Conservation (phyloP, 2,888 invertebrate species). For the Drosophila mulleri region DNA sequence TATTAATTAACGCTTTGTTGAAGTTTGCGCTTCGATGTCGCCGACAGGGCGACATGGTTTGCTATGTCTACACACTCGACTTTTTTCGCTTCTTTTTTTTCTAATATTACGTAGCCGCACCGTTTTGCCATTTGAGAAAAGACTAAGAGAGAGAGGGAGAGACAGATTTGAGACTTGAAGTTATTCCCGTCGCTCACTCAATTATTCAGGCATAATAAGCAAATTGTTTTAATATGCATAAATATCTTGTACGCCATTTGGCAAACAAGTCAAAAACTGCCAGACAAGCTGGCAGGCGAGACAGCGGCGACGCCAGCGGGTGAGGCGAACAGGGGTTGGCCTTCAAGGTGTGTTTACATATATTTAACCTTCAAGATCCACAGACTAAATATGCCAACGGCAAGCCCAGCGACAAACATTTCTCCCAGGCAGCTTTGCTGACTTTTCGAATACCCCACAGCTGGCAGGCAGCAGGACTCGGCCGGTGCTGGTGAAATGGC, state of each 20-base stretch:
- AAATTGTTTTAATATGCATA: slow-evolving; percentile 81
- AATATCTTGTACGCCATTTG: slow-evolving; percentile 81
- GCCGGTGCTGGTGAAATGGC: not conserved
- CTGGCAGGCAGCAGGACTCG: not conserved
- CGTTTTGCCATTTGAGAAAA: slow-evolving; percentile 26
- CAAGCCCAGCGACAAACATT: slow-evolving; percentile 55
- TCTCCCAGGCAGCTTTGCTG: slow-evolving; percentile 15
- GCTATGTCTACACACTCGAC: slow-evolving; percentile 14
- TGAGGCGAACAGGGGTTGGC: slow-evolving; percentile 20
- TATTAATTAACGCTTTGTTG: slow-evolving; percentile 82
- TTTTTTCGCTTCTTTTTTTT: slow-evolving; percentile 22
- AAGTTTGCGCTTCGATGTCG: slow-evolving; percentile 80
- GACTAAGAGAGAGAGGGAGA: not conserved
- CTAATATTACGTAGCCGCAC: slow-evolving; percentile 74
- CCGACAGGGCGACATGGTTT: slow-evolving; percentile 49
- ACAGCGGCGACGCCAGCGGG: slow-evolving; percentile 1
- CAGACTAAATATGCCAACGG: slow-evolving; percentile 72
- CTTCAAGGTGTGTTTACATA: slow-evolving; percentile 76
- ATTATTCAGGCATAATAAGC: slow-evolving; percentile 81
- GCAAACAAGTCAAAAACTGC: slow-evolving; percentile 77
- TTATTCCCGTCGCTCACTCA: slow-evolving; percentile 60
- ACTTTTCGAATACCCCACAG: slow-evolving; percentile 51
- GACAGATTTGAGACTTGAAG: slow-evolving; percentile 18
- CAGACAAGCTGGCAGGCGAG: slow-evolving; percentile 56
- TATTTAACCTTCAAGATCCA: slow-evolving; percentile 77